phyloP scores from a whole-genome alignment of 2,797 vertebrate genomes.

The Heterohyrax brucei region DNA sequence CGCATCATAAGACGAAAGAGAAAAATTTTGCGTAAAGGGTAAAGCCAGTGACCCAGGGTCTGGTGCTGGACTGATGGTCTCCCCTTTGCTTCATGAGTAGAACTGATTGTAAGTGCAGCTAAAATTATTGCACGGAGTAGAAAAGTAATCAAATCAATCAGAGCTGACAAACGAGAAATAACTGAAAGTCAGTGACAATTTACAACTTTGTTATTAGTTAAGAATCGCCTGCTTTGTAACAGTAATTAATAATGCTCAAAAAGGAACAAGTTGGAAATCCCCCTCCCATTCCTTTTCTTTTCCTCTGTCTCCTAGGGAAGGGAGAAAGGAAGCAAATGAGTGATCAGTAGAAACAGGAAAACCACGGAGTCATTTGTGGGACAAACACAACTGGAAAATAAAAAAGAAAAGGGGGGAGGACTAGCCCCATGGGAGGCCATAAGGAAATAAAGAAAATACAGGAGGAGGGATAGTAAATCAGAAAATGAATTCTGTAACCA shows the following conservation, averaged over 20 bases:
- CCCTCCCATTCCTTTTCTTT: conserved; percentile 80
- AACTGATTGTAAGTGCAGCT: conserved; percentile 82
- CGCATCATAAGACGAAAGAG: conserved; percentile 63
- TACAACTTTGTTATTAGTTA: conserved; percentile 93
- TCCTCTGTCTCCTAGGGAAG: conserved; percentile 71
- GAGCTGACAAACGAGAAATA: conserved; percentile 92
- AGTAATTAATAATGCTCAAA: conserved; percentile 91
- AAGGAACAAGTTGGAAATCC: conserved; percentile 87
- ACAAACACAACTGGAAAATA: conserved; percentile 82
- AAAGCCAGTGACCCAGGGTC: conserved; percentile 7
- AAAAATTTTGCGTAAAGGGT: conserved; percentile 54
- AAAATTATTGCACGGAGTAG: conserved; percentile 88
- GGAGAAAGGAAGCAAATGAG: conserved; percentile 81
- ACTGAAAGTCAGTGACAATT: conserved; percentile 91
- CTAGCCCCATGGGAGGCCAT: conserved; percentile 72
- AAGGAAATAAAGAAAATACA: conserved; percentile 85
- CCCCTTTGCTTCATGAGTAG: conserved; percentile 67
- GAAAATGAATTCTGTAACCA: conserved; percentile 87
- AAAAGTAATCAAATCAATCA: conserved; percentile 92
- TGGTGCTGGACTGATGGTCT: conserved; percentile 56
- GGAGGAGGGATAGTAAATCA: conserved; percentile 84
- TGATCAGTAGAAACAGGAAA: conserved; percentile 74
- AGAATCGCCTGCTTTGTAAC: conserved; percentile 90
- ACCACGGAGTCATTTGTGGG: conserved; percentile 59
- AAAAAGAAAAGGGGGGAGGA: conserved; percentile 62